phyloP scores from a whole-genome alignment of 2,113 vertebrate species.

The Gymnogyps californianus region DNA sequence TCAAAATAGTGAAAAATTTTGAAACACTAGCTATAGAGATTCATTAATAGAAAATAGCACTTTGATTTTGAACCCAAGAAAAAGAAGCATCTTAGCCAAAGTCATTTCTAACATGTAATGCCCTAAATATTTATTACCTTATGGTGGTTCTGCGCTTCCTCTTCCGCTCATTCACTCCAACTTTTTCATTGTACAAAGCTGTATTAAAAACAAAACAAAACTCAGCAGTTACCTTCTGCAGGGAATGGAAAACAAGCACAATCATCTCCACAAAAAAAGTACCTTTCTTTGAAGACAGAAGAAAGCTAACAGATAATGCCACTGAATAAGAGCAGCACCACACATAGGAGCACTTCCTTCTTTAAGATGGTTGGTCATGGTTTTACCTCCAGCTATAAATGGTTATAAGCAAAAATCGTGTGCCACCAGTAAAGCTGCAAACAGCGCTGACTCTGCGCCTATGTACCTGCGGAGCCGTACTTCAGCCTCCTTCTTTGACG shows the following conservation, averaged over 20 bases:
- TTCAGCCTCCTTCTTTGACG: neutral
- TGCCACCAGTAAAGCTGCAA: neutral
- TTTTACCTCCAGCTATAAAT: neutral
- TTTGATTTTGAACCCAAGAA: neutral
- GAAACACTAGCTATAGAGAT: neutral
- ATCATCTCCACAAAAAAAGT: neutral
- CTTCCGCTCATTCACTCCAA: conserved; percentile 92
- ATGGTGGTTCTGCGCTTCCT: conserved; percentile 96
- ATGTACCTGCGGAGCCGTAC: fast-evolving
- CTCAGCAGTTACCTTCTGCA: neutral
- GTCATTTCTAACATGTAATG: neutral
- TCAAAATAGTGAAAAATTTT: neutral
- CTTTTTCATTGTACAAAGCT: conserved; percentile 95
- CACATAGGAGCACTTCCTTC: neutral
- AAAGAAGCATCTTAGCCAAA: neutral
- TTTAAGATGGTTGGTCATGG: neutral
- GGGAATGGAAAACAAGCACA: neutral
- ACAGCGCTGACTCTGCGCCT: neutral
- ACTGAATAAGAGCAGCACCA: neutral
- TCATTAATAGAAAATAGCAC: neutral
- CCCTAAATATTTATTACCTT: conserved; percentile 76
- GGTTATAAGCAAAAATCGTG: neutral
- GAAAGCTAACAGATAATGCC: neutral
- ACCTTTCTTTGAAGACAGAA: neutral
- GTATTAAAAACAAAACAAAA: neutral